phyloP scores from a whole-genome alignment of 2,888 invertebrate species.

The Drosophila nigritarsus region DNA sequence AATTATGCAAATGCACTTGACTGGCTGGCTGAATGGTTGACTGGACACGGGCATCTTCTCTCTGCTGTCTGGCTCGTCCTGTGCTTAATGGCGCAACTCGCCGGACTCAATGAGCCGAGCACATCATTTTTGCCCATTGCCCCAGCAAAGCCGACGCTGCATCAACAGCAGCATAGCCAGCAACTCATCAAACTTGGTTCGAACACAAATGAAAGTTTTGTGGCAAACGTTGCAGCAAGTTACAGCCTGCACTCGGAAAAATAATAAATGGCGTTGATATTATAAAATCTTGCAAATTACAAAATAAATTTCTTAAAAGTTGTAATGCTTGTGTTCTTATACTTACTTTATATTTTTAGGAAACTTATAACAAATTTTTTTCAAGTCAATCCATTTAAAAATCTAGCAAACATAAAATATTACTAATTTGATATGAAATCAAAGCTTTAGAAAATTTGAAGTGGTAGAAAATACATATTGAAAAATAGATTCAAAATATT shows the following conservation, averaged over 20 bases:
- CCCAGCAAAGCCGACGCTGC: constrained; percentile 19
- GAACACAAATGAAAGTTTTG: constrained; percentile 76
- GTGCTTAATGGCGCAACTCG: constrained; percentile 69
- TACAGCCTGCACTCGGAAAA: constrained; percentile 24
- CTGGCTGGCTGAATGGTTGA: constrained; percentile 20
- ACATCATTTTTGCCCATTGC: constrained; percentile 63
- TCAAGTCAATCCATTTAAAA: neutral
- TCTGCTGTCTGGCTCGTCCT: constrained; percentile 25
- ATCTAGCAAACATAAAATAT: neutral
- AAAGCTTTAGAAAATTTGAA: neutral
- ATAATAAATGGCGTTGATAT: neutral
- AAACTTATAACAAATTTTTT: neutral
- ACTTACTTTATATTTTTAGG: neutral
- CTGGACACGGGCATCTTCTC: constrained; percentile 27
- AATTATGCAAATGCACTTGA: constrained; percentile 76
- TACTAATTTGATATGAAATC: neutral
- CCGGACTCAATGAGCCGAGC: constrained; percentile 66
- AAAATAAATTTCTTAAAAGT: neutral
- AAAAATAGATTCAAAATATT: neutral
- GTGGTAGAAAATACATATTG: neutral
- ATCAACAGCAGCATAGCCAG: constrained; percentile 12
- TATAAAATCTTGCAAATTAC: neutral
- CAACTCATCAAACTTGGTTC: constrained; percentile 76
- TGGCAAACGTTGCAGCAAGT: constrained; percentile 50
- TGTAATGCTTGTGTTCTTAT: neutral